phyloP scores from a whole-genome alignment of 2,888 invertebrate genomes.

The Bugulina stolonifera region DNA sequence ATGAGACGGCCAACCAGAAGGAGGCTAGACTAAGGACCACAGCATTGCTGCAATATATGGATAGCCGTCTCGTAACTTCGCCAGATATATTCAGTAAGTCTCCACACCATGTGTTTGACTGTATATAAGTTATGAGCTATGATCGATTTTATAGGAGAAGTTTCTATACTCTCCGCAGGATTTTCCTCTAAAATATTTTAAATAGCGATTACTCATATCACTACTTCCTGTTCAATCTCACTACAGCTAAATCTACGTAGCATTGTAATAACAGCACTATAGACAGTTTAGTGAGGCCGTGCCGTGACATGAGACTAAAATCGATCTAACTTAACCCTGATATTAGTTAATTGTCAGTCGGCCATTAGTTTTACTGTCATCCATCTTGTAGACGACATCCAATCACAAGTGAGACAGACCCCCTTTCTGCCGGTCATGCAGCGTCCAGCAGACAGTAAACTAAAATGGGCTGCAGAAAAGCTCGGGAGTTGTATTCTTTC shows the following conservation, averaged over 20 bases:
- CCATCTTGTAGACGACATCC: neutral
- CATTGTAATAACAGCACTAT: too few species aligned
- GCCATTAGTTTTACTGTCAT: too few species aligned
- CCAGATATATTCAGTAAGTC: slow-evolving; percentile 5
- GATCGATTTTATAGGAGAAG: too few species aligned
- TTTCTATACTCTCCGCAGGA: too few species aligned
- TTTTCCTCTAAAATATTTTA: too few species aligned
- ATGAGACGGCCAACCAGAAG: slow-evolving; percentile 20
- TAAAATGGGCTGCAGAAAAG: neutral
- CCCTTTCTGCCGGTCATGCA: neutral
- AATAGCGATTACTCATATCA: too few species aligned
- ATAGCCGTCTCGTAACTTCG: neutral
- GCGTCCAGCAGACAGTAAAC: neutral
- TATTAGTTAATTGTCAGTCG: too few species aligned
- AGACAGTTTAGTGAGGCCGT: too few species aligned
- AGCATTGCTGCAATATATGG: slow-evolving; percentile 16
- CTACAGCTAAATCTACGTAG: too few species aligned
- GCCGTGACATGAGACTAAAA: too few species aligned
- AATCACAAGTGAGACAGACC: neutral
- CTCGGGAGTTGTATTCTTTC: neutral
- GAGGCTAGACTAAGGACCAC: neutral
- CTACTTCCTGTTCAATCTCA: too few species aligned
- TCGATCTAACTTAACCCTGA: too few species aligned
- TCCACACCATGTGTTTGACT: neutral
- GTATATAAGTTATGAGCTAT: neutral